Evolutionary conservation across 2,888 invertebrate genomes (phyloP), one percentile per base, ranked within the genome.

Genomic region (Coelogynopora nodosa): DNA sequence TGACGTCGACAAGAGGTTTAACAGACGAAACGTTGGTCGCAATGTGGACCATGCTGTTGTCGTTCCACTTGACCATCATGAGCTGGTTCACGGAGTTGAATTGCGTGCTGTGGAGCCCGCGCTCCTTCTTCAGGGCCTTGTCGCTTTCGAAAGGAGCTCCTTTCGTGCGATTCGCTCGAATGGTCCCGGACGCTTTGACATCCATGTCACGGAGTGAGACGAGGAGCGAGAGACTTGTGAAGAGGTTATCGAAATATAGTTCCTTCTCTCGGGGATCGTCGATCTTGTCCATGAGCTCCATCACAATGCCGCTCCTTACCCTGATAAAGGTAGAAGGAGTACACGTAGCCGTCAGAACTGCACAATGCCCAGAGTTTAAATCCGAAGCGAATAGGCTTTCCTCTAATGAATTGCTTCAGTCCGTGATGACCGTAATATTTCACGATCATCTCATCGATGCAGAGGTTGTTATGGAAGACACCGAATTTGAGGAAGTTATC

Each of bases 151-250:
- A 80, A 80, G 80, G 80, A 80, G 80, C 28, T 80, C 80, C 80
- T 80, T 80, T 80, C 2, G 80, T 80, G 80, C 23, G 80, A 80
- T 80, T 80, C 80, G 80, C 28, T 80, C 80, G 80, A 80, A 80
- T 80, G 80, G 80, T 80, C 28, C 80, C 80, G 80, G 23, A 23
- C 23, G 80, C 80, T 80, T 80, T 80, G 80, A 80, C 26, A 80
- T n/a, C 80, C 80, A 80, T 80, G 80, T 80, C 80, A 80, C 80
- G 80, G 23, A 80, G 80, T 27, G 80, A 80, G 80, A 80, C 80
- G 80, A 80, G 80, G 80, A 80, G 80, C 80, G 80, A 80, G 80
- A 27, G 80, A 80, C 80, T 80, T 27, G 80, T 80, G 80, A 80
- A 80, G 80, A 80, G 28, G 80, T 80, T 80, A 80, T 80, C 80